Base-by-base conservation (phyloP, 1,140 invertebrate genomes). In the Sitophilus oryzae region DNA sequence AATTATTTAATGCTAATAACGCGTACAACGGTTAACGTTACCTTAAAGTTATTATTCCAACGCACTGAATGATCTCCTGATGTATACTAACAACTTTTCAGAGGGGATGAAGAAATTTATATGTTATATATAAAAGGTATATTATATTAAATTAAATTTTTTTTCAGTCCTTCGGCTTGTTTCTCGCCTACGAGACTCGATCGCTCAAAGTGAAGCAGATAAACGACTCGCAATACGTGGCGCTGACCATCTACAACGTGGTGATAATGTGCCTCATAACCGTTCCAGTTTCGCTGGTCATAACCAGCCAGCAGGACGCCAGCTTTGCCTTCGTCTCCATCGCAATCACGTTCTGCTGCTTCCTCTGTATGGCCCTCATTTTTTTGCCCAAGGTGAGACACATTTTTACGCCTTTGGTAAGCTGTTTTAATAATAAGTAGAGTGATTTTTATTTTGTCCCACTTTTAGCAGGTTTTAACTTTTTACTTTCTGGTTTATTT, bases 181-280 rank as follows among this genome's bases (percentile, higher is more conserved):
- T 99, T 72, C 74, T 99, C 54, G 91, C 96, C 0, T 99, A 98
- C 69, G 96, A 99, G 75, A 98, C 96, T 0, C 78, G 96, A 41
- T 96, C 93, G 52, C 85, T 98, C 18, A 99, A 99, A 78, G 84
- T 93, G 6, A 88, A 90, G 53, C 86, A 90, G 69, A 93, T 93
- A 63, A 93, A 92, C 73, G 96, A 99, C 76, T 96, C 93, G 0
- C 81, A 94, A 66, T 96, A 98, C 73, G 95, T 98, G 9, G 94
- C 94, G 59, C 96, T 99, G 92, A 93, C 93, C 62, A 98, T 99
- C 67, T 99, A 99, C 76, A 99, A 99, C 75, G 95, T 99, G 41
- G 95, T 96, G 50, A 92, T 99, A 19, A 79, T 99, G 10, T 97
- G 94, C 71, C 75, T 98, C 49, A 97, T 99, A 67, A 98, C 95